Conservation (phyloP, 2,113 vertebrate species). For the Eurystomus gularis region DNA sequence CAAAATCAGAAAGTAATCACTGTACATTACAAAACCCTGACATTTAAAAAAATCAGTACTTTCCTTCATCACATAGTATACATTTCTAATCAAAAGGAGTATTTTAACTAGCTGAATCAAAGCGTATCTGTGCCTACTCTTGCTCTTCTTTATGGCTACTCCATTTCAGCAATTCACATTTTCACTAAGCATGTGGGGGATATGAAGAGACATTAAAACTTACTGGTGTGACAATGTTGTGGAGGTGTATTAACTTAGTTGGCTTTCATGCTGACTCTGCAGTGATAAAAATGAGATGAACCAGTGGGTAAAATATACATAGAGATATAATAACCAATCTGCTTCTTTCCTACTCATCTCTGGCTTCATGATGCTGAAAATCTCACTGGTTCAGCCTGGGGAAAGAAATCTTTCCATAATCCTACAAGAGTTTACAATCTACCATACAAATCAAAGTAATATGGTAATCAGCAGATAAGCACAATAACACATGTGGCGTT, state of each 20-base stretch:
- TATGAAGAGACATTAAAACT: constrained; percentile 40
- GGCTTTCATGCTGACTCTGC: constrained; percentile 49
- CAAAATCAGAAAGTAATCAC: not conserved
- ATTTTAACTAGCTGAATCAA: constrained; percentile 9
- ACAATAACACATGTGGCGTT: constrained; percentile 58
- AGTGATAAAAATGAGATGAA: constrained; percentile 64
- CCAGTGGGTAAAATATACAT: constrained; percentile 54
- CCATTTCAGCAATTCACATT: constrained; percentile 12
- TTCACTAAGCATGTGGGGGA: not conserved
- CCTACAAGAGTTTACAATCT: constrained; percentile 68
- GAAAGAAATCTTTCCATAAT: constrained; percentile 68
- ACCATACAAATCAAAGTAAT: constrained; percentile 73
- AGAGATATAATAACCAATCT: constrained; percentile 53
- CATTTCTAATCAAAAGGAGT: not conserved
- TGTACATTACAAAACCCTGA: not conserved
- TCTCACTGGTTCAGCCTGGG: constrained; percentile 52
- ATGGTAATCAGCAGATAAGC: constrained; percentile 73
- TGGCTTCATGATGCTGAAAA: constrained; percentile 65
- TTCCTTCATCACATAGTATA: not conserved
- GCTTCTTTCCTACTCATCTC: constrained; percentile 41
- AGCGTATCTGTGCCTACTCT: not conserved
- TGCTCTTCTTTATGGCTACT: not conserved
- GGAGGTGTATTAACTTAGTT: constrained; percentile 41
- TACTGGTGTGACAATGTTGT: not conserved
- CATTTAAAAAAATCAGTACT: not conserved